phyloP scores from a whole-genome alignment of 2,113 vertebrate species.

The Mastomys natalensis region DNA sequence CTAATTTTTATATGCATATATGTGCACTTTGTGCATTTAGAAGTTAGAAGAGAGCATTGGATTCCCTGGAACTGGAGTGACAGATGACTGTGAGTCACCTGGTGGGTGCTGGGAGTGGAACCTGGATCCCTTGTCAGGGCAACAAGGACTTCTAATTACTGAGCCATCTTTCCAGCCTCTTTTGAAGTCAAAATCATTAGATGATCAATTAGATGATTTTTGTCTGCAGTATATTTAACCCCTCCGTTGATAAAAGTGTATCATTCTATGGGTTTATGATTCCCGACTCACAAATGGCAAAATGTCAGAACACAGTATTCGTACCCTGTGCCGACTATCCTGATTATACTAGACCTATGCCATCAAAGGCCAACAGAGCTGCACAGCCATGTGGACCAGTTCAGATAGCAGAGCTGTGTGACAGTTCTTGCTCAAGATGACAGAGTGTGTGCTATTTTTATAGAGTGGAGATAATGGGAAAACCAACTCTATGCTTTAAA shows the following conservation, averaged over 20 bases:
- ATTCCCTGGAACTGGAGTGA: neutral
- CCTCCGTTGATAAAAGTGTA: neutral
- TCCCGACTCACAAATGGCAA: neutral
- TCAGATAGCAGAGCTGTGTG: neutral
- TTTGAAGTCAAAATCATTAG: too few relatives aligned
- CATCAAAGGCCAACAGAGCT: neutral
- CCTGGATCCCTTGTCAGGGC: neutral
- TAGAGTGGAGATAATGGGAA: neutral
- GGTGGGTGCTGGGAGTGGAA: neutral
- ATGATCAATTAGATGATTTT: neutral
- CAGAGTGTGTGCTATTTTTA: constrained; percentile 72
- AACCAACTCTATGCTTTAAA: constrained; percentile 55
- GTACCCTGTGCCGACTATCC: neutral
- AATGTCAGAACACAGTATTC: constrained; percentile 22
- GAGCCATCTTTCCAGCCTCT: neutral
- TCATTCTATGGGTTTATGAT: constrained; percentile 36
- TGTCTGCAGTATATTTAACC: neutral
- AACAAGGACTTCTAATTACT: neutral
- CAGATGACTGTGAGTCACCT: neutral
- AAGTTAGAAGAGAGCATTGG: neutral
- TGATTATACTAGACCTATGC: constrained; percentile 1
- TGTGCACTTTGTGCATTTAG: neutral
- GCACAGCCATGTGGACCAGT: neutral
- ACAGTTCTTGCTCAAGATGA: constrained; percentile 37
- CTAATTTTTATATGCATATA: neutral